phyloP scores from a whole-genome alignment of 2,888 invertebrate genomes.

The Aspidapion aeneum region DNA sequence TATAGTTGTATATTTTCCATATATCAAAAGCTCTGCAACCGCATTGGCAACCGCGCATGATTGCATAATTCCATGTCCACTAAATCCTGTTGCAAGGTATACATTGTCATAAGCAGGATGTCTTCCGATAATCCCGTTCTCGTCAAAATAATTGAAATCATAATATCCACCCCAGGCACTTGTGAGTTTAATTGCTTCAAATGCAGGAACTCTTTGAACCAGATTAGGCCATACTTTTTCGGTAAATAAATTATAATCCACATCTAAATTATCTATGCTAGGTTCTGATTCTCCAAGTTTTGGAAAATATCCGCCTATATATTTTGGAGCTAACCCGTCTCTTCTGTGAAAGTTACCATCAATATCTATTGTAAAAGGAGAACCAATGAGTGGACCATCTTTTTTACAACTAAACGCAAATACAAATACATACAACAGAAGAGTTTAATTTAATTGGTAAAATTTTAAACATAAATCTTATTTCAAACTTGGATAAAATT shows the following conservation, averaged over 20 bases:
- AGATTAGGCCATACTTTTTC: constrained; percentile 70
- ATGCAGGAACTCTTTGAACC: constrained; percentile 73
- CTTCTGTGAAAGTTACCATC: too few relatives aligned
- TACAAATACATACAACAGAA: too few relatives aligned
- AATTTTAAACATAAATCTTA: too few relatives aligned
- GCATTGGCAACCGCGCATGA: constrained; percentile 92
- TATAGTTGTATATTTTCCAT: constrained; percentile 71
- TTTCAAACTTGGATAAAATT: too few relatives aligned
- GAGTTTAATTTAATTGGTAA: too few relatives aligned
- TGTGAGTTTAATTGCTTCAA: constrained; percentile 73
- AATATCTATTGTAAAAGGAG: too few relatives aligned
- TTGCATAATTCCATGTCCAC: constrained; percentile 89
- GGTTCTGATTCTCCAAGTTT: too few relatives aligned
- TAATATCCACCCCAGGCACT: constrained; percentile 82
- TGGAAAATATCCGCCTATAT: constrained; percentile 54
- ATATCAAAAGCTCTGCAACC: constrained; percentile 77
- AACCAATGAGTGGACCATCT: too few relatives aligned
- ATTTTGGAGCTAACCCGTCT: too few relatives aligned
- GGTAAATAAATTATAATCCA: constrained; percentile 72
- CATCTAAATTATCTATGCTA: constrained; percentile 65
- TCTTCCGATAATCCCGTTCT: constrained; percentile 83
- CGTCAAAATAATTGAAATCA: constrained; percentile 89
- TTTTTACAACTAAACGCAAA: too few relatives aligned
- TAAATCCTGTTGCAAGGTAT: constrained; percentile 88
- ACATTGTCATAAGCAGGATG: constrained; percentile 86